Conservation (phyloP, 2,888 invertebrate genomes). For the Perdita meconis region DNA sequence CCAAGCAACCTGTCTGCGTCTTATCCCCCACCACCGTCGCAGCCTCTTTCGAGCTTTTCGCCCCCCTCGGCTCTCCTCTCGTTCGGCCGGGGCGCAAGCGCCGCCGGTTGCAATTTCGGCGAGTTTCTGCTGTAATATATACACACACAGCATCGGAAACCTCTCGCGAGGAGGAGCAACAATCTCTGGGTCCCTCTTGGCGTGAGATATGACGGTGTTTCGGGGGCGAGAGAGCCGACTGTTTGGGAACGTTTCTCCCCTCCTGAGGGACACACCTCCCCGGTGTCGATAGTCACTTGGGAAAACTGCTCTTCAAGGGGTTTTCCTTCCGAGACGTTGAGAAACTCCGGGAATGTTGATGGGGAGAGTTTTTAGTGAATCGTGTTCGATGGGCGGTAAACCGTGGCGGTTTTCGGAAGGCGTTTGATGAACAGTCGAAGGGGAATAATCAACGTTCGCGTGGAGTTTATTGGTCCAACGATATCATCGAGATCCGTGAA, state of each 20-base stretch:
- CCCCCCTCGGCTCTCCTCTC: slow-evolving; percentile 48
- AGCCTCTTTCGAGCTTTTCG: slow-evolving; percentile 62
- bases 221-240: slow-evolving; percentile 26
- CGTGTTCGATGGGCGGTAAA: neutral
- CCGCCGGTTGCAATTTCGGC: slow-evolving; percentile 62
- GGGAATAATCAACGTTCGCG: neutral
- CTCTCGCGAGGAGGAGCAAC: slow-evolving; percentile 64
- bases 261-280: no score
- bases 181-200: slow-evolving; percentile 46
- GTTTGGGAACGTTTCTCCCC: slow-evolving; percentile 21
- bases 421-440: neutral
- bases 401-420: neutral
- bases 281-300: slow-evolving; percentile 23
- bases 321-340: neutral
- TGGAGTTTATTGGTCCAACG: slow-evolving; percentile 18
- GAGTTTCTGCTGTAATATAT: slow-evolving; percentile 62
- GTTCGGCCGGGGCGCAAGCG: slow-evolving; percentile 66
- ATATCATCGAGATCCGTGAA: slow-evolving; percentile 7
- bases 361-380: neutral
- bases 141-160: slow-evolving; percentile 56
- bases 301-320: neutral
- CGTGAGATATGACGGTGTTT: slow-evolving; percentile 52
- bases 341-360: no score
- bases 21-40: slow-evolving; percentile 45
- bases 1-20: slow-evolving; percentile 59